phyloP scores from a whole-genome alignment of 2,797 vertebrate species.

The Telmatherina bonti region DNA sequence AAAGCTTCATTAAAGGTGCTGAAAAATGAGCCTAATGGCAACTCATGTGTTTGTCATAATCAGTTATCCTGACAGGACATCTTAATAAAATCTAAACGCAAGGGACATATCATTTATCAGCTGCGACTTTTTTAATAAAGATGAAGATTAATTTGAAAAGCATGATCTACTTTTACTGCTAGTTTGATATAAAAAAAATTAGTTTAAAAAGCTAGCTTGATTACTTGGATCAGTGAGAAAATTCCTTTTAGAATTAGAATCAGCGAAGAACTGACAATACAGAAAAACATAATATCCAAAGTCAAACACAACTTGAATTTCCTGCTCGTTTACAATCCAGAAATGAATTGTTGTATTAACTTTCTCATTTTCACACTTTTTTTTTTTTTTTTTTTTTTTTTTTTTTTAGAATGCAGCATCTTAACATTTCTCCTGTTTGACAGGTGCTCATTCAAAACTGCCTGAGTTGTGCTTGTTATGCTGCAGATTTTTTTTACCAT shows the following conservation, averaged over 20 bases:
- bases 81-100: constrained; percentile 37
- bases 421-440: constrained; percentile 35
- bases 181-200: constrained; percentile 1
- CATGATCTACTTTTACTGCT: neutral
- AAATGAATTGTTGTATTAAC: constrained; percentile 41
- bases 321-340: constrained; percentile 1
- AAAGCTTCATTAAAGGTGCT: constrained; percentile 40
- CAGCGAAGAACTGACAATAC: constrained; percentile 1
- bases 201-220: constrained; percentile 16
- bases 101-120: constrained; percentile 43
- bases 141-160: constrained; percentile 24
- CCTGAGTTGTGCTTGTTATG: constrained; percentile 32
- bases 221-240: neutral
- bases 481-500: constrained; percentile 55
- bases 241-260: constrained; percentile 1
- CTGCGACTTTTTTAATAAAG: constrained; percentile 45
- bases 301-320: constrained; percentile 3
- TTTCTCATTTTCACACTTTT: constrained; percentile 17
- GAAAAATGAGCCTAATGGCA: constrained; percentile 34
- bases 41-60: constrained; percentile 53
- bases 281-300: constrained; percentile 13
- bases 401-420: constrained; percentile 19
- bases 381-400: constrained; percentile 28
- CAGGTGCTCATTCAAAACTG: constrained; percentile 58
- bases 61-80: constrained; percentile 28